Conservation (phyloP, 2,797 vertebrate genomes). For the Saguinus oedipus region DNA sequence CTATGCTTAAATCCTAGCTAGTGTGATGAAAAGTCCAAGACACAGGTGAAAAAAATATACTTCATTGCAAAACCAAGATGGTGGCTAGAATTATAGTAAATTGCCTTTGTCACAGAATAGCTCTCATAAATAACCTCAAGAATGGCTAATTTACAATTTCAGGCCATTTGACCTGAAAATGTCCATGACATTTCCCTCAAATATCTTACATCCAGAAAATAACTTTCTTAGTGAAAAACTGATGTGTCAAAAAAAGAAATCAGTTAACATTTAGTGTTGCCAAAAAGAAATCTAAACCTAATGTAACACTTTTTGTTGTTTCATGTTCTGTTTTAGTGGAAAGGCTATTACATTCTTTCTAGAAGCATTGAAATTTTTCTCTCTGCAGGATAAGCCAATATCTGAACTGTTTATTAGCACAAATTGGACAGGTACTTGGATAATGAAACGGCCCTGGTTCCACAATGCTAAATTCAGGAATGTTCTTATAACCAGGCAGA, state of each 20-base stretch:
- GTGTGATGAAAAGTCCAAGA: not conserved
- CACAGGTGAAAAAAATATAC: not conserved
- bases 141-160: slow-evolving; percentile 8
- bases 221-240: not conserved
- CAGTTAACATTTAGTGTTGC: not conserved
- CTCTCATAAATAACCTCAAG: not conserved
- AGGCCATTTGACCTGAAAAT: not conserved
- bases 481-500: not conserved
- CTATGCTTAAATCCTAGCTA: not conserved
- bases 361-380: not conserved
- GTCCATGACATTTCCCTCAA: not conserved
- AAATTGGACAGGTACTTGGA: not conserved
- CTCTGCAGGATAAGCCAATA: not conserved
- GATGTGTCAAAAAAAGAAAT: not conserved
- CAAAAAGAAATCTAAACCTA: not conserved
- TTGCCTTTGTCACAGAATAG: not conserved
- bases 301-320: not conserved
- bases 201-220: not conserved
- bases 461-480: not conserved
- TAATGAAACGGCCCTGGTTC: not conserved
- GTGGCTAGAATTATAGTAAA: not conserved
- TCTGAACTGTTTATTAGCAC: not conserved
- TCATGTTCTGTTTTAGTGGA: not conserved
- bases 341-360: not conserved
- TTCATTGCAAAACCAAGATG: not conserved